These are phyloP conservation scores for Drosophila sordidapex DNA, from an alignment of 2,888 invertebrate genomes.

Conservation along the genomic window DNA sequence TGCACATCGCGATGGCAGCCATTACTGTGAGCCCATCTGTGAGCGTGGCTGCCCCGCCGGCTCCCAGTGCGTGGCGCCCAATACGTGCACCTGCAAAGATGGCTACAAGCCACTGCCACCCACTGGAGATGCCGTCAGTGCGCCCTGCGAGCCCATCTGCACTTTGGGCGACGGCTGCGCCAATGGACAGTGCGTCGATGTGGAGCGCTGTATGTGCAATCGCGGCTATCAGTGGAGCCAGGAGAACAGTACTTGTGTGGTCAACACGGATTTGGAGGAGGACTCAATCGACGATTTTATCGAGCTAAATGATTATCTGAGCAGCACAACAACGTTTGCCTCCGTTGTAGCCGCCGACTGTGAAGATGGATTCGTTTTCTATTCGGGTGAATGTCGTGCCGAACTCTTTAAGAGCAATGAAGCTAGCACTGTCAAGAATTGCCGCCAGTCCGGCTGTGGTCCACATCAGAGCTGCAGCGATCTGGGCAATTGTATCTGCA, in stretches of 20 bases:
- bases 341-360: constrained; percentile 44
- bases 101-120: constrained; percentile 52
- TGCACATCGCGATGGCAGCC: constrained; percentile 56
- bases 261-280: not conserved
- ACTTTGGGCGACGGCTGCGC: constrained; percentile 62
- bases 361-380: constrained; percentile 59
- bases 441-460: constrained; percentile 52
- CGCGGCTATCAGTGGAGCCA: constrained; percentile 51
- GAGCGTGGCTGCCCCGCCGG: constrained; percentile 54
- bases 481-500: constrained; percentile 55
- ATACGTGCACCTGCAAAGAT: constrained; percentile 69
- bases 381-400: constrained; percentile 67
- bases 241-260: constrained; percentile 43
- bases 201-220: constrained; percentile 65
- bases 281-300: constrained; percentile 15
- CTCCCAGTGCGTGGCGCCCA: constrained; percentile 70
- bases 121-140: constrained; percentile 64
- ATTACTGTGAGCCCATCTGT: constrained; percentile 77
- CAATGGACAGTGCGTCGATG: constrained; percentile 64
- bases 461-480: constrained; percentile 54
- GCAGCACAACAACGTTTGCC: constrained; percentile 1
- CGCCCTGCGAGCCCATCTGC: constrained; percentile 67
- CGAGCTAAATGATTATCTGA: constrained; percentile 12
- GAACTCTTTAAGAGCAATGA: constrained; percentile 72
- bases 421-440: constrained; percentile 17